Percentiles rank a stretch among this genome's conserved stretches.
Conservation (phyloP, 2,888 invertebrate genomes). For the Blastobasis adustella region DNA sequence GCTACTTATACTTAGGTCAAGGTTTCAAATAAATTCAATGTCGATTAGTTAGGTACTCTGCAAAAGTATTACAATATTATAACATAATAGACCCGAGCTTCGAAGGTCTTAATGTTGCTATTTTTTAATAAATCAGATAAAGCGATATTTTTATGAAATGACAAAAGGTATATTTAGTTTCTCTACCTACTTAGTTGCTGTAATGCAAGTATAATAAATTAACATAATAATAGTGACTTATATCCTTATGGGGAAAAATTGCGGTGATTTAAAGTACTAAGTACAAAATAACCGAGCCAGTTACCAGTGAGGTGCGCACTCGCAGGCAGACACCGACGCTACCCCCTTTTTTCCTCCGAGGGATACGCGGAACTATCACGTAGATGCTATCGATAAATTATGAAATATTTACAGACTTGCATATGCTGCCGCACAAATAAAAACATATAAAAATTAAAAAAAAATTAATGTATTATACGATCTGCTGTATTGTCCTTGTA, state of each 20-base stretch:
- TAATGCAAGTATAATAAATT: constrained; percentile 30
- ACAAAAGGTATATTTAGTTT: constrained; percentile 66
- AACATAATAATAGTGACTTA: constrained; percentile 34
- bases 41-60: constrained; percentile 42
- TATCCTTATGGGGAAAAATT: constrained; percentile 46
- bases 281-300: constrained; percentile 65
- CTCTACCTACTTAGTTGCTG: constrained; percentile 33
- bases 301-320: constrained; percentile 50
- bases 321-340: constrained; percentile 19
- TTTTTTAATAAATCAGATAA: constrained; percentile 48
- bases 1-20: constrained; percentile 42
- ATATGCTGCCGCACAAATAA: constrained; percentile 71
- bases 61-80: constrained; percentile 54
- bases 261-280: constrained; percentile 36
- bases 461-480: constrained; percentile 41
- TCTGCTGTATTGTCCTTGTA: constrained; percentile 42
- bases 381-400: constrained; percentile 60
- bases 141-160: constrained; percentile 68
- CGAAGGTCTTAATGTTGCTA: constrained; percentile 50
- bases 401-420: constrained; percentile 63
- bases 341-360: constrained; percentile 45
- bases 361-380: constrained; percentile 30
- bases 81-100: constrained; percentile 38
- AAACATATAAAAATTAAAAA: constrained; percentile 35
- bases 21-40: constrained; percentile 52